Base-by-base conservation (phyloP, 2,888 invertebrate species). In the Dasysyrphus albostriatus region DNA sequence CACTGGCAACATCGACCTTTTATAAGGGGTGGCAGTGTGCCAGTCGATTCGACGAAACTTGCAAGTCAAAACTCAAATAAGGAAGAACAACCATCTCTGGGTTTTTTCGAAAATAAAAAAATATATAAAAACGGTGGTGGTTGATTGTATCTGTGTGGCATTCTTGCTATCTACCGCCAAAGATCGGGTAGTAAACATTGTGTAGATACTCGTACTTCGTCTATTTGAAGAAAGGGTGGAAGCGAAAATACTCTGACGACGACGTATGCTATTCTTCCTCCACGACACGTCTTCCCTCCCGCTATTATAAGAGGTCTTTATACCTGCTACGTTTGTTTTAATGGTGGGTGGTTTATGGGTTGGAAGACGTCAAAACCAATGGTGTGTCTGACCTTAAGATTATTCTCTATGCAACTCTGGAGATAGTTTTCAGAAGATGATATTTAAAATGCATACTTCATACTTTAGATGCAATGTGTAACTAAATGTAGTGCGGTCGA, bases 181-280 rank as follows among this genome's bases (percentile, higher is more conserved):
- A 73, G 77, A 85, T 85, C 69, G 42, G 61, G 58, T 85, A 85
- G 84, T 81, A 76, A 72, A 76, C 76, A 67, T 72, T 59, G 69
- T 44, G n/a, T 79, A 83, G 65, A 75, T 67, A 65, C 8, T 72
- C 65, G n/a, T 29, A 63, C 8, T 72, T 67, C 37, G 51, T 65
- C 54, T 72, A 54, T 77, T 61, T 16, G 19, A 63, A 59, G 24
- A 44, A 67, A 49, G 65, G 70, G 61, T 56, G 51, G 73, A 9
- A 37, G 49, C 37, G 16, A 16, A 51, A 29, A 75, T n/a, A 56
- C 39, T n/a, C 12, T 29, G 10, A 6, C 37, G 61, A 37, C 63
- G 59, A 70, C 54, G 70, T 74, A 49, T 67, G 70, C 47, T 34
- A 37, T 65, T 39, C 24, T 47, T 47, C 29, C 29, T n/a, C 58